Evolutionary conservation across 2,888 invertebrate genomes (phyloP).

Genomic region (Patella pellucida): DNA sequence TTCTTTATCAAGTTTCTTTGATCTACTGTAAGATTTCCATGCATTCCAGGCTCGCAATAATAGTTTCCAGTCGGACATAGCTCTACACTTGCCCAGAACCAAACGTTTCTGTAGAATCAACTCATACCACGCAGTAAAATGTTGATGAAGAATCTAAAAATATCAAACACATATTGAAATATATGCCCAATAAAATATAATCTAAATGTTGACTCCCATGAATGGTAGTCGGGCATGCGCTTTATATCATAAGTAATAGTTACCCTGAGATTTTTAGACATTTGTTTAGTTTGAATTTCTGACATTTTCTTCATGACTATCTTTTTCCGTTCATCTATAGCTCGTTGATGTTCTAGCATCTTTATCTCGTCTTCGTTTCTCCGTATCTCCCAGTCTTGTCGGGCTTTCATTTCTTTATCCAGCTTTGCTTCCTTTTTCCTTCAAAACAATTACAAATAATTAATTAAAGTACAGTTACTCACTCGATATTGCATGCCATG

Average conservation of each 20-base stretch:
- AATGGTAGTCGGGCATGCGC: too few relatives aligned
- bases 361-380: conserved; percentile 37
- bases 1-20: conserved; percentile 49
- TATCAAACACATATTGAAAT: neutral
- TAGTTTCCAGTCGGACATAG: conserved; percentile 67
- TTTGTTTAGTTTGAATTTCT: conserved; percentile 49
- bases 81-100: conserved; percentile 65
- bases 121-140: conserved; percentile 67
- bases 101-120: conserved; percentile 63
- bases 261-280: conserved; percentile 56
- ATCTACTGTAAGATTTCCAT: conserved; percentile 57
- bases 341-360: conserved; percentile 36
- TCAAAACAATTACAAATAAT: conserved; percentile 18
- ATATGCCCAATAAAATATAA: too few relatives aligned
- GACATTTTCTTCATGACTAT: conserved; percentile 46
- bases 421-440: conserved; percentile 45
- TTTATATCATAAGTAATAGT: conserved; percentile 1
- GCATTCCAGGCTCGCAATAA: conserved; percentile 63
- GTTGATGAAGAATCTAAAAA: conserved; percentile 59
- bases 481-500: too few relatives aligned
- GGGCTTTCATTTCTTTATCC: conserved; percentile 38
- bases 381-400: conserved; percentile 46
- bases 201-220: too few relatives aligned
- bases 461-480: neutral
- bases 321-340: conserved; percentile 46